Percentiles rank a stretch among this genome's conserved stretches.
Evolutionary conservation across 2,888 invertebrate species (phyloP).

Genomic region (Eristalis arbustorum): DNA sequence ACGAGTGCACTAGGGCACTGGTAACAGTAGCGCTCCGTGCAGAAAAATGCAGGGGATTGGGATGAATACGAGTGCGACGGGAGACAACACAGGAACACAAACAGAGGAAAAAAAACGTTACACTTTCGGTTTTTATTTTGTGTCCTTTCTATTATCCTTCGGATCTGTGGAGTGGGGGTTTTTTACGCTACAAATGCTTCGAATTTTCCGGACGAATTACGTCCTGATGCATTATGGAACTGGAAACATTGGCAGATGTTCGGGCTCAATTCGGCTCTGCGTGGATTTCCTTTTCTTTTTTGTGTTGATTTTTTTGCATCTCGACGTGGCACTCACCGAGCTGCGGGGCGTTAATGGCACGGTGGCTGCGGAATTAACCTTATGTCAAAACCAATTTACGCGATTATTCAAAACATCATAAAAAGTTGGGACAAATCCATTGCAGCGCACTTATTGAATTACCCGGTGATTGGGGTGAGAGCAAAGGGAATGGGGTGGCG

Average conservation of each 20-base stretch:
- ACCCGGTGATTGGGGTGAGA: constrained; percentile 32
- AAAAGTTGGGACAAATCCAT: constrained; percentile 8
- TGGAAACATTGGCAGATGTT: constrained; percentile 69
- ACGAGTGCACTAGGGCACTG: background rate
- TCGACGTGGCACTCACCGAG: constrained; percentile 16
- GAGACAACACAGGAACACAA: background rate
- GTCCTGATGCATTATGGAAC: constrained; percentile 64
- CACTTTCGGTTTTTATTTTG: constrained; percentile 55
- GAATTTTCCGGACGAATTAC: constrained; percentile 65
- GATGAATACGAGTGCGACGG: background rate
- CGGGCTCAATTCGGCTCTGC: constrained; percentile 19
- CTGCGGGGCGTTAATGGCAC: constrained; percentile 66
- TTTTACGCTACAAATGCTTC: constrained; percentile 62
- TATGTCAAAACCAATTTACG: constrained; percentile 69
- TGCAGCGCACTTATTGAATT: constrained; percentile 38
- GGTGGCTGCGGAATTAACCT: constrained; percentile 66
- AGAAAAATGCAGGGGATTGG: constrained; percentile 51
- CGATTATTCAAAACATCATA: constrained; percentile 57
- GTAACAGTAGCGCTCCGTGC: constrained; percentile 24
- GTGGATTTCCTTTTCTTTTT: constrained; percentile 32
- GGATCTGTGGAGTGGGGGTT: constrained; percentile 29
- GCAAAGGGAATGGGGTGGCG: constrained; percentile 51
- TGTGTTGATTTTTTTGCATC: background rate
- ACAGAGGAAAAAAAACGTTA: constrained; percentile 43
- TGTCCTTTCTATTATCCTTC: constrained; percentile 58